phyloP scores from a whole-genome alignment of 2,113 vertebrate species.

The Melanotaenia duboulayi region DNA sequence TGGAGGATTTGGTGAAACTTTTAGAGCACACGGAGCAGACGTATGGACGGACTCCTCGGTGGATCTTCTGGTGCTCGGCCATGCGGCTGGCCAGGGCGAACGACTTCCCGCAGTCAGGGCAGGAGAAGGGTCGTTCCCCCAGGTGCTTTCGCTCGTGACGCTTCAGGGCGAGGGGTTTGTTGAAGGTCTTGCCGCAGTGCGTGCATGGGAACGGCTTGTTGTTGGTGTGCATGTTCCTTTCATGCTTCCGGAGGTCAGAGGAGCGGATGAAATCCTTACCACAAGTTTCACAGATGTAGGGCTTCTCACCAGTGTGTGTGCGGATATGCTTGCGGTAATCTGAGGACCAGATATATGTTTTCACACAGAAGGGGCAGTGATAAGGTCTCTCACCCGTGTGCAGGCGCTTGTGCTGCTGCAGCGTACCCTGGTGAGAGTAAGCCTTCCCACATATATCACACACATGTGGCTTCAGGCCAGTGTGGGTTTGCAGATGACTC shows the following conservation, averaged over 20 bases:
- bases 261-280: conserved; percentile 84
- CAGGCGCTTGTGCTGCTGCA: conserved; percentile 83
- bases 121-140: conserved; percentile 85
- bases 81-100: conserved; percentile 86
- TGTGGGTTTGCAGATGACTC: conserved; percentile 86
- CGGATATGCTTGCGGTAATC: conserved; percentile 83
- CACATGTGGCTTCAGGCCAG: conserved; percentile 83
- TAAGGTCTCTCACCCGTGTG: conserved; percentile 84
- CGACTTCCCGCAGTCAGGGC: conserved; percentile 81
- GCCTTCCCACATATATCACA: conserved; percentile 84
- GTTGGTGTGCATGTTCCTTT: conserved; percentile 85
- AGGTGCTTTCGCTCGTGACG: conserved; percentile 88
- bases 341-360: conserved; percentile 83
- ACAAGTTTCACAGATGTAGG: conserved; percentile 78
- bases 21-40: conserved; percentile 72
- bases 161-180: conserved; percentile 84
- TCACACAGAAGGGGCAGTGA: conserved; percentile 80
- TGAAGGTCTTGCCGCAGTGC: conserved; percentile 86
- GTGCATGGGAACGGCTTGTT: conserved; percentile 86
- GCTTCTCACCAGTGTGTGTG: conserved; percentile 84
- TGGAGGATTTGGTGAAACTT: conserved; percentile 82
- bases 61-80: conserved; percentile 86
- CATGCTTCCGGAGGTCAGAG: conserved; percentile 83
- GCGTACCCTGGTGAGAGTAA: conserved; percentile 80
- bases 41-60: conserved; percentile 68